Conservation (phyloP, 2,797 vertebrate species). For the Cyclopterus lumpus region DNA sequence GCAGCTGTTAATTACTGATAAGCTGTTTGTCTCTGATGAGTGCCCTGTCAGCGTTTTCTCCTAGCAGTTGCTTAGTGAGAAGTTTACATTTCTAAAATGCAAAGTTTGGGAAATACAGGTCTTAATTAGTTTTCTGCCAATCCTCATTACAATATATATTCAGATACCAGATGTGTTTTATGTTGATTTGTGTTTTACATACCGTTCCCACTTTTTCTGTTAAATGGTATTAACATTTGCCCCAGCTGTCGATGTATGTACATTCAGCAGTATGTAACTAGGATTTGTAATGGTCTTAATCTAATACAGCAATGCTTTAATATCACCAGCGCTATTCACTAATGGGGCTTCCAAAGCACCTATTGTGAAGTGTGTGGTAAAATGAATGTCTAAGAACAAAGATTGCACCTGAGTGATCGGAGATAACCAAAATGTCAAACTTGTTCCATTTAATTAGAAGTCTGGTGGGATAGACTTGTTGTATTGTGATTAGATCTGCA, state of each 20-base stretch:
- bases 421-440: slow-evolving; percentile 23
- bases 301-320: background rate
- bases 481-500: background rate
- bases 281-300: slow-evolving; percentile 16
- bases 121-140: slow-evolving; percentile 2
- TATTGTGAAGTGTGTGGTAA: slow-evolving; percentile 11
- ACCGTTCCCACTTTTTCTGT: background rate
- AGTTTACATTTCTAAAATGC: slow-evolving; percentile 9
- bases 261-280: slow-evolving; percentile 12
- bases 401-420: background rate
- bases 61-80: slow-evolving; percentile 11
- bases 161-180: slow-evolving; percentile 13
- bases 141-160: slow-evolving; percentile 2
- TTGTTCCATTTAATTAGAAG: slow-evolving; percentile 14
- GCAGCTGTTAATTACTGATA: slow-evolving; percentile 45
- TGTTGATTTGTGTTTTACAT: slow-evolving; percentile 26
- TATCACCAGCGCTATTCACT: slow-evolving; percentile 1
- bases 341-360: slow-evolving; percentile 3
- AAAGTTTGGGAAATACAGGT: background rate
- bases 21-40: slow-evolving; percentile 27
- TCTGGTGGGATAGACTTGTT: background rate
- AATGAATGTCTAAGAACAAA: slow-evolving; percentile 20
- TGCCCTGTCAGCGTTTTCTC: slow-evolving; percentile 18
- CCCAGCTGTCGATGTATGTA: slow-evolving; percentile 3
- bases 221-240: slow-evolving; percentile 15